These are phyloP conservation scores for Halcyon chelicuti DNA, from an alignment of 2,797 vertebrate species.

Conservation along the genomic window DNA sequence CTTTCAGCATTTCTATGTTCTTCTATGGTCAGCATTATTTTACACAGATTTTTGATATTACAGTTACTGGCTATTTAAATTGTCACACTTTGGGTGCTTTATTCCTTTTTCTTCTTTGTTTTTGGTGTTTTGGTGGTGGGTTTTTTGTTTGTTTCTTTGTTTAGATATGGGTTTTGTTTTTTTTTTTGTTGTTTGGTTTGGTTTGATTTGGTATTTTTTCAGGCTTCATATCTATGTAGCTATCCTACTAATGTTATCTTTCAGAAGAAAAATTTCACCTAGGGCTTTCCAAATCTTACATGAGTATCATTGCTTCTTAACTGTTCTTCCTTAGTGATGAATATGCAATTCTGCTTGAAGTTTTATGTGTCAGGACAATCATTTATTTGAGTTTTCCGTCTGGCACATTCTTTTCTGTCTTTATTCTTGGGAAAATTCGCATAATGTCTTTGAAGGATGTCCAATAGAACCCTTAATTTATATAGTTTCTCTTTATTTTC, in stretches of 20 bases:
- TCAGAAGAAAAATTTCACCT: constrained; percentile 28
- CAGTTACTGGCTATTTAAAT: background rate
- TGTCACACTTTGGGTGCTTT: background rate
- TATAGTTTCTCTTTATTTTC: background rate
- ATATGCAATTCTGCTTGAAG: constrained; percentile 49
- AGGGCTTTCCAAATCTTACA: constrained; percentile 60
- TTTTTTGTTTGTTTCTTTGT: background rate
- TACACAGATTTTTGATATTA: background rate
- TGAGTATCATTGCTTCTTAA: constrained; percentile 62
- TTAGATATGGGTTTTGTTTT: background rate
- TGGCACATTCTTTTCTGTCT: constrained; percentile 39
- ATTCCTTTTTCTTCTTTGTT: background rate
- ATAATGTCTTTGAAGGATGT: constrained; percentile 31
- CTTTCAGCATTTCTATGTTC: background rate
- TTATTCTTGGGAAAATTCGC: constrained; percentile 24
- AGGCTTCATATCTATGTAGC: background rate
- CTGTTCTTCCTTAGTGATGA: background rate
- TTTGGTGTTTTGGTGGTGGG: no score
- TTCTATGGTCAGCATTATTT: background rate
- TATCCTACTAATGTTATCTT: constrained; percentile 40
- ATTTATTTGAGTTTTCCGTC: constrained; percentile 54
- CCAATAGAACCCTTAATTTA: constrained; percentile 18
- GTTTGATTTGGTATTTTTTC: background rate
- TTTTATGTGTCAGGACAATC: constrained; percentile 25
- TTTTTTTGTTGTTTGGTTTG: background rate